Evolutionary conservation across 2,888 invertebrate species (phyloP).

Genomic region (Beris morrisii): DNA sequence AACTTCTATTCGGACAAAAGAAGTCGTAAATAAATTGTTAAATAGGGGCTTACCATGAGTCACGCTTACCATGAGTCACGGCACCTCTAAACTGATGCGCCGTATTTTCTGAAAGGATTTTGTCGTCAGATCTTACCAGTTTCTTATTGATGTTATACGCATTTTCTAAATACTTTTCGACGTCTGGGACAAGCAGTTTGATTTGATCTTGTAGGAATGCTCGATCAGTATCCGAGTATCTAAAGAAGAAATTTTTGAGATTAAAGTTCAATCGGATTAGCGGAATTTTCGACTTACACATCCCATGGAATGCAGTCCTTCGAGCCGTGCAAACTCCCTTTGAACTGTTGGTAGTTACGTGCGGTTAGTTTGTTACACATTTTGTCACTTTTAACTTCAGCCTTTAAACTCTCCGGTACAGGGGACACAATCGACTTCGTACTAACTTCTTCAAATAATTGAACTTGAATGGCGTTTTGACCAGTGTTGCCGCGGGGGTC

Average conservation of each 20-base stretch:
- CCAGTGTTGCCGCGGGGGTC: too few relatives aligned
- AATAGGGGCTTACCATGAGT: too few relatives aligned
- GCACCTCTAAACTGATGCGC: too few relatives aligned
- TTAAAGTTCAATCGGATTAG: not conserved
- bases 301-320: conserved; percentile 21
- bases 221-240: conserved; percentile 16
- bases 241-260: conserved; percentile 4
- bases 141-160: conserved; percentile 9
- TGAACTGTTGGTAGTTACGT: conserved; percentile 6
- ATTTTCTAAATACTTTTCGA: conserved; percentile 11
- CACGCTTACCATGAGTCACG: too few relatives aligned
- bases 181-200: conserved; percentile 15
- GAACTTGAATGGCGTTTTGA: too few relatives aligned
- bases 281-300: conserved; percentile 6
- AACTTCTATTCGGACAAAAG: too few relatives aligned
- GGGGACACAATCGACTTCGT: too few relatives aligned
- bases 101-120: too few relatives aligned
- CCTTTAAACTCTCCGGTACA: not conserved
- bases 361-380: not conserved
- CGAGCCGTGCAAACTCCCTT: conserved; percentile 19
- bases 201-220: conserved; percentile 15
- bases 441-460: too few relatives aligned
- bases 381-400: not conserved
- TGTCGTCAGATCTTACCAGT: conserved; percentile 5
- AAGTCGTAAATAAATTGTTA: too few relatives aligned